phyloP scores from a whole-genome alignment of 2,888 invertebrate genomes.

The Hedya salicella region DNA sequence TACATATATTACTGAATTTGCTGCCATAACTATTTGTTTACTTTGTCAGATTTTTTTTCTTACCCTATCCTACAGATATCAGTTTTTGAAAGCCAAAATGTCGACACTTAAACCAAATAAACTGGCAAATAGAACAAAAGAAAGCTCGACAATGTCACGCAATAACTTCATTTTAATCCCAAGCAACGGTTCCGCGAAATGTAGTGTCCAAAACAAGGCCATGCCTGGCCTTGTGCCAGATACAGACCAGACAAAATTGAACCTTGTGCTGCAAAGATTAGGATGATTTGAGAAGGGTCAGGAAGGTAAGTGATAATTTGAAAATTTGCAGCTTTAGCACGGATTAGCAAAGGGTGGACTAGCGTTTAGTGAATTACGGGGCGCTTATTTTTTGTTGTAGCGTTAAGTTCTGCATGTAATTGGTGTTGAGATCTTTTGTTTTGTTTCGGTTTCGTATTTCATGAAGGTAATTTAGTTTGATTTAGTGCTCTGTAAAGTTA shows the following conservation, averaged over 20 bases:
- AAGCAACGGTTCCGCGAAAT: constrained; percentile 14
- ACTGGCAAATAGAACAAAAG: constrained; percentile 12
- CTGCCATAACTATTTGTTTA: too few species aligned
- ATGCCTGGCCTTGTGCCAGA: constrained; percentile 22
- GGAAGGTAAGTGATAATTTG: constrained; percentile 18
- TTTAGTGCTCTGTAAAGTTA: too few species aligned
- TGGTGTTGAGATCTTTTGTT: constrained; percentile 14
- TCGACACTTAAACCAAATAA: constrained; percentile 6
- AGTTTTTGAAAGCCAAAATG: background rate
- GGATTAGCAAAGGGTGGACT: constrained; percentile 28
- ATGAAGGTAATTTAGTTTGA: background rate
- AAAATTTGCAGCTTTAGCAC: constrained; percentile 23
- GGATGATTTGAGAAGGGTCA: background rate
- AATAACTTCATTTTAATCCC: constrained; percentile 33
- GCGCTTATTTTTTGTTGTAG: constrained; percentile 18
- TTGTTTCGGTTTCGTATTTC: background rate
- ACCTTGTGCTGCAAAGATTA: background rate
- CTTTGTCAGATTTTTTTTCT: too few species aligned
- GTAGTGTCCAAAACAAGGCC: constrained; percentile 25
- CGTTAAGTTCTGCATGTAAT: constrained; percentile 13
- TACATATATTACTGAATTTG: too few species aligned
- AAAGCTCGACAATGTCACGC: constrained; percentile 19
- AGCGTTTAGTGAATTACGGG: constrained; percentile 20
- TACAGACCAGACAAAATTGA: background rate
- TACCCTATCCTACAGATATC: background rate